Conservation (phyloP, 2,888 invertebrate species). For the Andrena marginata region DNA sequence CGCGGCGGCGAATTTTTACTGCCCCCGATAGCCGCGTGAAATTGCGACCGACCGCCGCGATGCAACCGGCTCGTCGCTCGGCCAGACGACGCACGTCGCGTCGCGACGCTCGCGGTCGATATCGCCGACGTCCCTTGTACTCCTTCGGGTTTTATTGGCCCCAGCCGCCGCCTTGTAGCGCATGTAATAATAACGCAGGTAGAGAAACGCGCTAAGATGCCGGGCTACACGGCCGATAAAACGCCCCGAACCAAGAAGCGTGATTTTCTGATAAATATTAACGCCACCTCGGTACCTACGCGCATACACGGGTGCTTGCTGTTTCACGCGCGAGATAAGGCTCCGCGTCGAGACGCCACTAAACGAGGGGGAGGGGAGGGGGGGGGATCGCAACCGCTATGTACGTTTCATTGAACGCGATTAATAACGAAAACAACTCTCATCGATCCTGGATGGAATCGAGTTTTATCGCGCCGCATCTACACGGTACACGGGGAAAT, state of each 20-base stretch:
- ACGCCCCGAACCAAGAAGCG: slow-evolving; percentile 49
- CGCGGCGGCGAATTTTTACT: slow-evolving; percentile 53
- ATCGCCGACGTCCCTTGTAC: slow-evolving; percentile 30
- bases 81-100: not conserved
- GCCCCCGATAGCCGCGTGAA: slow-evolving; percentile 58
- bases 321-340: slow-evolving; percentile 29
- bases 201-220: slow-evolving; percentile 49
- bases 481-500: not conserved
- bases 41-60: slow-evolving; percentile 44
- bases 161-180: slow-evolving; percentile 30
- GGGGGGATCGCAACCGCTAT: not conserved
- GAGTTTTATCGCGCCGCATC: slow-evolving; percentile 9
- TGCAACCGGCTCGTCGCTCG: not conserved
- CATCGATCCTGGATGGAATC: slow-evolving; percentile 17
- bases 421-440: slow-evolving; percentile 16
- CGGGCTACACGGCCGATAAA: slow-evolving; percentile 63
- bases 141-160: slow-evolving; percentile 58
- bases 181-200: slow-evolving; percentile 66
- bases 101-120: slow-evolving; percentile 49
- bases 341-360: not conserved
- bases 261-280: slow-evolving; percentile 69
- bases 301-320: slow-evolving; percentile 7
- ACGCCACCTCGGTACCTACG: slow-evolving; percentile 28
- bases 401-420: slow-evolving; percentile 23
- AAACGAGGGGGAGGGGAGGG: not conserved